These are phyloP conservation scores for Aspidapion aeneum DNA, from an alignment of 2,888 invertebrate genomes.

Conservation along the genomic window DNA sequence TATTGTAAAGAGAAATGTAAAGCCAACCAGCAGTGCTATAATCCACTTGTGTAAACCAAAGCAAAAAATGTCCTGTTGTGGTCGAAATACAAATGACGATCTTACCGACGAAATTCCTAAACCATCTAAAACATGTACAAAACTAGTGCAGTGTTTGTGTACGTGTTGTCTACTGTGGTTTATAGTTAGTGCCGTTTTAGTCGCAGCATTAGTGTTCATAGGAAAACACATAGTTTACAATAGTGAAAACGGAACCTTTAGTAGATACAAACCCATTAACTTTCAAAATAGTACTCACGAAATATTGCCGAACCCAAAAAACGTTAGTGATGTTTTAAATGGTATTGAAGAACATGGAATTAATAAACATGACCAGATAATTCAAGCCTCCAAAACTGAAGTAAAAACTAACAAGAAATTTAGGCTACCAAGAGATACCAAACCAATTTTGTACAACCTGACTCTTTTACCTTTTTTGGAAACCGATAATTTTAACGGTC, in stretches of 20 bases:
- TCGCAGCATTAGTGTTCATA: conserved; percentile 41
- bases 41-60: background rate
- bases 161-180: conserved; percentile 44
- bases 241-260: conserved; percentile 6
- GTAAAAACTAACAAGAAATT: conserved; percentile 4
- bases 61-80: conserved; percentile 18
- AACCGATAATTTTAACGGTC: conserved; percentile 57
- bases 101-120: conserved; percentile 6
- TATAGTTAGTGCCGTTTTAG: conserved; percentile 40
- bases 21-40: background rate
- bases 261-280: background rate
- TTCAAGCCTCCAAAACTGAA: background rate
- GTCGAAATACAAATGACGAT: conserved; percentile 9
- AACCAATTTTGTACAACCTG: conserved; percentile 62
- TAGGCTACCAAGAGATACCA: conserved; percentile 57
- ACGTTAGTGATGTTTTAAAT: background rate
- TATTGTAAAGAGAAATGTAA: background rate
- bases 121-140: background rate
- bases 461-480: conserved; percentile 60
- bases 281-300: background rate
- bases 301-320: background rate
- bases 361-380: background rate
- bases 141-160: conserved; percentile 32
- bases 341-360: background rate
- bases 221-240: conserved; percentile 38